Conservation (phyloP, 2,888 invertebrate species). For the Archips xylosteana region DNA sequence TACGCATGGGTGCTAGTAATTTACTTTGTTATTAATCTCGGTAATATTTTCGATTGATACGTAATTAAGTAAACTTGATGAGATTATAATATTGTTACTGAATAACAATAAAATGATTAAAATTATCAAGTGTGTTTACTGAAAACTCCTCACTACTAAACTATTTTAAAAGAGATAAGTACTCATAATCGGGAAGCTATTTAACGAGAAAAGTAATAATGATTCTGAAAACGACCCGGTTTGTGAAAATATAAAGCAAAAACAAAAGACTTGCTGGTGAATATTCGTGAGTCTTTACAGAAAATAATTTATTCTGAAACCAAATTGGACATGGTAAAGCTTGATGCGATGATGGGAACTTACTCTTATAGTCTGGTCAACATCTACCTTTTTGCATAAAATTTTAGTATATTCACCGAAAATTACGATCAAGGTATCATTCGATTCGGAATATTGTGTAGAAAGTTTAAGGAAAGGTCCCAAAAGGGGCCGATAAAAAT, state of each 20-base stretch:
- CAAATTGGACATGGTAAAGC: conserved; percentile 58
- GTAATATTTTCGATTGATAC: too few relatives aligned
- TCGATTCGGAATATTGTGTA: too few relatives aligned
- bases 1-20: background rate
- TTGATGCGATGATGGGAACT: conserved; percentile 86
- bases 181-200: conserved; percentile 87
- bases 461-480: too few relatives aligned
- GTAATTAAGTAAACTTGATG: background rate
- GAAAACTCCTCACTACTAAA: too few relatives aligned
- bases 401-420: too few relatives aligned
- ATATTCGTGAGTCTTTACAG: conserved; percentile 86
- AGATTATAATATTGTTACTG: too few relatives aligned
- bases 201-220: conserved; percentile 89
- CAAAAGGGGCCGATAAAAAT: too few relatives aligned
- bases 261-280: conserved; percentile 87
- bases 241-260: conserved; percentile 93
- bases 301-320: conserved; percentile 66
- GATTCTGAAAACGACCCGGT: conserved; percentile 92
- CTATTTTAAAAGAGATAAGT: conserved; percentile 90
- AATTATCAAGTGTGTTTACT: too few relatives aligned
- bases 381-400: too few relatives aligned
- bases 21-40: background rate
- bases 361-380: too few relatives aligned
- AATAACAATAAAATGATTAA: too few relatives aligned
- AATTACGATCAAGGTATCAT: too few relatives aligned